These are phyloP conservation scores for Dasypus novemcinctus DNA, from an alignment of 2,113 vertebrate genomes.

Conservation along the genomic window DNA sequence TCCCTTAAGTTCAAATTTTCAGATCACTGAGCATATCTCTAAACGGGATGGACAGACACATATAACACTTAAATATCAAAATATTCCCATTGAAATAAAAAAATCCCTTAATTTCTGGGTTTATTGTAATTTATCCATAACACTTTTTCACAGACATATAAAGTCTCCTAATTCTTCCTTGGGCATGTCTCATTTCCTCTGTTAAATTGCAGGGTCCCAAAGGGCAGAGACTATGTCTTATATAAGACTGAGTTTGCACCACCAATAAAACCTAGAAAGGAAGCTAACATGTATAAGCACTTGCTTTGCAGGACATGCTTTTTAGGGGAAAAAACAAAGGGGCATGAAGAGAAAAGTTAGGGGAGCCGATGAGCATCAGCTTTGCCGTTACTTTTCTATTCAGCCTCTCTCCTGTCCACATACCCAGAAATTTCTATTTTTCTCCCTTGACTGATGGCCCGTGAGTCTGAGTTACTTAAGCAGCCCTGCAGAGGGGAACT, in stretches of 20 bases:
- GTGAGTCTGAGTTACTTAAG: background rate
- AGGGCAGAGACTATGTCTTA: background rate
- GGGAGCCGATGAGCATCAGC: background rate
- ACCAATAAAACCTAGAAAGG: background rate
- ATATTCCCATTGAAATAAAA: constrained; percentile 44
- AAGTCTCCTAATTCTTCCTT: background rate
- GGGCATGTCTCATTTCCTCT: background rate
- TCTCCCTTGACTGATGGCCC: background rate
- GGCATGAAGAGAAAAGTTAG: background rate
- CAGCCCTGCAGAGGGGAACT: background rate
- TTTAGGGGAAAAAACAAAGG: background rate
- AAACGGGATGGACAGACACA: background rate
- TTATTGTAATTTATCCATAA: background rate
- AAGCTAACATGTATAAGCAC: background rate
- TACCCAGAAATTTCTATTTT: background rate
- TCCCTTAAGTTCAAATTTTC: background rate
- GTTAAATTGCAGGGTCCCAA: background rate
- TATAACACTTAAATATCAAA: constrained; percentile 48
- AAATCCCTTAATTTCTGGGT: constrained; percentile 53
- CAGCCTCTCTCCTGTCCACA: background rate
- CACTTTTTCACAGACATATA: background rate
- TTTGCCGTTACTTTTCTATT: background rate
- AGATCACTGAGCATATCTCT: background rate
- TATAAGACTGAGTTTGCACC: background rate
- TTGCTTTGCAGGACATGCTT: background rate